Evolutionary conservation across 37 sponge, comb jelly and placozoan species (phyloP), one percentile per base, ranked within the genome.

Genomic region (Bolinopsis microptera): DNA sequence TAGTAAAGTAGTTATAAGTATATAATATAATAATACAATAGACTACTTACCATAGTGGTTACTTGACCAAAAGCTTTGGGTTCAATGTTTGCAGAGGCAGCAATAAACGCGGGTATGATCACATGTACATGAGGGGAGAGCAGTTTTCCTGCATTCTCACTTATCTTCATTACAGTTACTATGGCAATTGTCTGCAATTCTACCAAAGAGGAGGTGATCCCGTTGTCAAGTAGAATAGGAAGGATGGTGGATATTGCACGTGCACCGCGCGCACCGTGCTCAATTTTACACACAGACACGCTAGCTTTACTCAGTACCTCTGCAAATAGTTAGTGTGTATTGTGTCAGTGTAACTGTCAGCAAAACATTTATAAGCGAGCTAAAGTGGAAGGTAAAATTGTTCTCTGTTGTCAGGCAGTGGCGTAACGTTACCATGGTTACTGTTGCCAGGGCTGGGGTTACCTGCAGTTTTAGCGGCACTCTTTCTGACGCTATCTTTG

Each of bases 221-320:
- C 97, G 0, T 93, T 94, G 9, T 94, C 77, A 40, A 97, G 86
- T 28, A 97, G 93, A n/a, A 97, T 36, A 1, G 97, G 97, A 30
- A 97, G 77, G 2, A 96, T 93, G 0, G 92, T 92, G 27, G 93
- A 93, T 1, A 95, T 86, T 2, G 94, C 93, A 74, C 76, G 76
- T 36, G 74, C 27, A 24, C 93, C 76, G 39, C 76, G 38, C 39
- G 90, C 90, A n/a, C 90, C 90, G 61, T 86, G 36, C 26, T 86
- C 90, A 21, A 69, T 24, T 24, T 72, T 93, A 94, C 96, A 96
- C 0, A 93, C 93, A 30, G 95, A 48, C 23, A 96, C 92, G 18
- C 96, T 97, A 34, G 95, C 94, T 74, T 95, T 96, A 76, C 93
- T 94, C 32, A 97, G 94, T 5, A 95, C 70, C 35, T 86, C 90